Evolutionary conservation across 1,140 invertebrate species (phyloP).

Genomic region (Drosophila sproati): DNA sequence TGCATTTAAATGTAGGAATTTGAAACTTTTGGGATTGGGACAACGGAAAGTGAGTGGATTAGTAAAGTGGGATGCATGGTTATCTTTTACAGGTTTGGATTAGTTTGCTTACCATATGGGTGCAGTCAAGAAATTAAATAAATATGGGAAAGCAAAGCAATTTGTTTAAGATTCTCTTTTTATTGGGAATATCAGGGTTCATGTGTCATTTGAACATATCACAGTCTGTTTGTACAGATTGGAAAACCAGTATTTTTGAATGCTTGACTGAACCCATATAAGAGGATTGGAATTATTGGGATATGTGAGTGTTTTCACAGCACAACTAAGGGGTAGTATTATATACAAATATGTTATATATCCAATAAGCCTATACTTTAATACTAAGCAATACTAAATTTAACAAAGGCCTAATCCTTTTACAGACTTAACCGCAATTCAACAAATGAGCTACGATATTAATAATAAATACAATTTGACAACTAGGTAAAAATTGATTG

Average conservation of each 20-base stretch:
- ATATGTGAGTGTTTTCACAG: slow-evolving; percentile 36
- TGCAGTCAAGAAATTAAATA: slow-evolving; percentile 5
- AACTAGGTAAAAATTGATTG: slow-evolving; percentile 50
- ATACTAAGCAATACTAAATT: slow-evolving; percentile 28
- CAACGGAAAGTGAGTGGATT: slow-evolving; percentile 37
- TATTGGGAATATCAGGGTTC: slow-evolving; percentile 55
- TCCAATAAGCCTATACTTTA: neutral
- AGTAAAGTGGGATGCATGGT: slow-evolving; percentile 27
- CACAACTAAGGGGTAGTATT: slow-evolving; percentile 9
- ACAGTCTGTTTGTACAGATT: slow-evolving; percentile 57
- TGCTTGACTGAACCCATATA: slow-evolving; percentile 27
- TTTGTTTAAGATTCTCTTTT: neutral
- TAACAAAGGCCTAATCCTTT: slow-evolving; percentile 40
- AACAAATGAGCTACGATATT: slow-evolving; percentile 33
- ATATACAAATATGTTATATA: slow-evolving; percentile 9
- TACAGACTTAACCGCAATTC: slow-evolving; percentile 53
- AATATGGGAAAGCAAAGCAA: too few relatives aligned
- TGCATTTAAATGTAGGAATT: slow-evolving; percentile 24
- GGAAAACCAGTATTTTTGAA: slow-evolving; percentile 21
- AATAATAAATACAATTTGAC: slow-evolving; percentile 36
- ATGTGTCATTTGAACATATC: slow-evolving; percentile 58
- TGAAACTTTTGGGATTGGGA: slow-evolving; percentile 30
- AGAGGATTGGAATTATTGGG: slow-evolving; percentile 12
- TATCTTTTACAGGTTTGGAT: slow-evolving; percentile 8
- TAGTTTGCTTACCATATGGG: slow-evolving; percentile 1